Conservation (phyloP, 2,888 invertebrate genomes). For the Mimumesa dahlbomi region DNA sequence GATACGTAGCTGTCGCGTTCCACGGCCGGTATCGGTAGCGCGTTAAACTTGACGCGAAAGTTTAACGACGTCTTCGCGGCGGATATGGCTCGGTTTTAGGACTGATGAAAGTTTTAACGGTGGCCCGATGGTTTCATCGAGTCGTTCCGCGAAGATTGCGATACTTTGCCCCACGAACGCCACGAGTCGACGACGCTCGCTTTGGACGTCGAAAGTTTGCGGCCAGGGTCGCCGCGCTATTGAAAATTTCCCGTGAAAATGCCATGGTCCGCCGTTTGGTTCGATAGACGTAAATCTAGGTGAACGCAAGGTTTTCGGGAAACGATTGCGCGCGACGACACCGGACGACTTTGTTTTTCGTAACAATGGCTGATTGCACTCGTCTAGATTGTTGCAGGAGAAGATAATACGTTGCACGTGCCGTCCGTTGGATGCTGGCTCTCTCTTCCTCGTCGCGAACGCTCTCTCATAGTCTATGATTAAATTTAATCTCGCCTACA, state of each 20-base stretch:
- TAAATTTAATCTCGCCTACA: conserved; percentile 54
- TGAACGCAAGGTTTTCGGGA: conserved; percentile 32
- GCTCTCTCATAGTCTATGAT: conserved; percentile 37
- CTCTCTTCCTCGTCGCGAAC: conserved; percentile 38
- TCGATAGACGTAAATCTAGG: too few relatives aligned
- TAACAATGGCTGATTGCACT: conserved; percentile 46
- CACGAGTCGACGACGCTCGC: conserved; percentile 16
- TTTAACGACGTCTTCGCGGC: conserved; percentile 7
- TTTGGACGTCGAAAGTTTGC: too few relatives aligned
- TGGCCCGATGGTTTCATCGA: conserved; percentile 12
- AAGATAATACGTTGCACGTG: conserved; percentile 49
- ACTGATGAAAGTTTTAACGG: conserved; percentile 17
- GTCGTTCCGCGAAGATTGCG: conserved; percentile 24
- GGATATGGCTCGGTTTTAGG: conserved; percentile 4
- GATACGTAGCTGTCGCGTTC: background rate
- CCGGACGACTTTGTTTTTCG: conserved; percentile 53
- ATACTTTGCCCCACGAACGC: conserved; percentile 1
- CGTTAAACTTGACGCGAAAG: conserved; percentile 13
- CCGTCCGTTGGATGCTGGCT: conserved; percentile 21
- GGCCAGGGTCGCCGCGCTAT: too few relatives aligned
- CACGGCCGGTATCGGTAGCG: conserved; percentile 7
- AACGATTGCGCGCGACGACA: conserved; percentile 56
- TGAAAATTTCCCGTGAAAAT: too few relatives aligned
- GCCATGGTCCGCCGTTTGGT: too few relatives aligned
- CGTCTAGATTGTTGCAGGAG: conserved; percentile 21